A percentile compares a stretch with the other conserved stretches of the same genome.
Evolutionary conservation across 64 coral and sea anemone species (phyloP).

Genomic region (Stichodactyla mertensii): DNA sequence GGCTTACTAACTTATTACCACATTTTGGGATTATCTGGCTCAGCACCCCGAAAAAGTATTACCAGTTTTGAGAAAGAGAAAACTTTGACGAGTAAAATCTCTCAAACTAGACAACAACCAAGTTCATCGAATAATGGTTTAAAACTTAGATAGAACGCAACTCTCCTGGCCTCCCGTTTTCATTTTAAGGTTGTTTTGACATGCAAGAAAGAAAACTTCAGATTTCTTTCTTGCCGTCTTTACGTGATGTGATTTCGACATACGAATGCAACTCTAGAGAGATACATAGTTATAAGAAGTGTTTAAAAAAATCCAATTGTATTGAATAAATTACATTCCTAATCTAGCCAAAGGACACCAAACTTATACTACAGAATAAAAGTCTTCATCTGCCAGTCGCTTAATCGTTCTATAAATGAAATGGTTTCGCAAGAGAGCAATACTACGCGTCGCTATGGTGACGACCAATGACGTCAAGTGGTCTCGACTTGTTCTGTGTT

Average conservation of each 20-base stretch:
- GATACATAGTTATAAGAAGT: not conserved
- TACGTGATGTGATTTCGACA: not conserved
- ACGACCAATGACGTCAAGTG: not conserved
- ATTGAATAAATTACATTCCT: conserved; percentile 4
- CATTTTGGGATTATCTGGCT: too few species aligned
- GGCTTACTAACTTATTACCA: too few species aligned
- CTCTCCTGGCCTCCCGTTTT: not conserved
- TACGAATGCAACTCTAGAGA: not conserved
- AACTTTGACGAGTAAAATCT: too few species aligned
- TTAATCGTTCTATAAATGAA: not conserved
- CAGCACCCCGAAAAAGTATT: too few species aligned
- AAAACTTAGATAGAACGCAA: not conserved
- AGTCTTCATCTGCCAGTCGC: not conserved
- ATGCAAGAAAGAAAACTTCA: not conserved
- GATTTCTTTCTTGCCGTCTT: not conserved
- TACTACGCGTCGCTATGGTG: not conserved
- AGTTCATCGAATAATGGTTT: not conserved
- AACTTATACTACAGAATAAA: not conserved
- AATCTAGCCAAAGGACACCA: not conserved
- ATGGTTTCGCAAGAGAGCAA: not conserved
- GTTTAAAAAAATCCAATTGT: conserved; percentile 10
- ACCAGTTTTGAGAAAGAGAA: too few species aligned
- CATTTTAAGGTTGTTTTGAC: not conserved
- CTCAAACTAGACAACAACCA: too few species aligned
- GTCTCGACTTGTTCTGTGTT: not conserved